Conservation (phyloP, 1,140 invertebrate species). For the Sitophilus oryzae region DNA sequence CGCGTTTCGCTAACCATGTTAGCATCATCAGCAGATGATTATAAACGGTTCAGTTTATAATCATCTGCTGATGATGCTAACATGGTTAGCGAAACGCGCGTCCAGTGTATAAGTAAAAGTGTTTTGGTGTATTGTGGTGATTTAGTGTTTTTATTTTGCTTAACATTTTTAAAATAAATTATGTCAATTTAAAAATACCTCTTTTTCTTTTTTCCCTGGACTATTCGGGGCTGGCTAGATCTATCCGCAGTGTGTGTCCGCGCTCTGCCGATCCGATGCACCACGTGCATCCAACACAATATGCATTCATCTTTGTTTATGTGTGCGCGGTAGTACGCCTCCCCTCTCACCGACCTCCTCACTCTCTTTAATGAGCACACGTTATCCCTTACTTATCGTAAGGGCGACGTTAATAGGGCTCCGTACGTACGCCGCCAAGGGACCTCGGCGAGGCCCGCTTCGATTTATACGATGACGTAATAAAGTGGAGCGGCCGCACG, state of each 20-base stretch:
- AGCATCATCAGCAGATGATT: too few relatives aligned
- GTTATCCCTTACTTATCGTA: slow-evolving; percentile 24
- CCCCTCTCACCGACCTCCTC: slow-evolving; percentile 11
- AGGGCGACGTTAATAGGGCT: slow-evolving; percentile 15
- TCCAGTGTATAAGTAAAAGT: too few relatives aligned
- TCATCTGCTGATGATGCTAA: too few relatives aligned
- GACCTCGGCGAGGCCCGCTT: not conserved
- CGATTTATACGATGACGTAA: slow-evolving; percentile 7
- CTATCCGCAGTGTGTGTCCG: not conserved
- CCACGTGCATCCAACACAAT: slow-evolving; percentile 13
- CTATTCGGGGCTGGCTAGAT: not conserved
- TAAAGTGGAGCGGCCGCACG: slow-evolving; percentile 1
- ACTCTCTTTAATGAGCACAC: slow-evolving; percentile 18
- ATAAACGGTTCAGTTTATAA: too few relatives aligned
- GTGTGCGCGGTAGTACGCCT: slow-evolving; percentile 21
- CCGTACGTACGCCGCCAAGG: too few relatives aligned
- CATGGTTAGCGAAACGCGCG: too few relatives aligned
- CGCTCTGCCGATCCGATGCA: not conserved
- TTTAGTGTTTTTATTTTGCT: too few relatives aligned
- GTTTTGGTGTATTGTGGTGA: too few relatives aligned
- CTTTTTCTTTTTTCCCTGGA: not conserved
- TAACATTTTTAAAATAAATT: too few relatives aligned
- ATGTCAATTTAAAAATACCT: too few relatives aligned
- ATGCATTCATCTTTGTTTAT: slow-evolving; percentile 29
- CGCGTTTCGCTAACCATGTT: too few relatives aligned